Conservation (phyloP, 2,888 invertebrate species). For the Eledone cirrhosa region DNA sequence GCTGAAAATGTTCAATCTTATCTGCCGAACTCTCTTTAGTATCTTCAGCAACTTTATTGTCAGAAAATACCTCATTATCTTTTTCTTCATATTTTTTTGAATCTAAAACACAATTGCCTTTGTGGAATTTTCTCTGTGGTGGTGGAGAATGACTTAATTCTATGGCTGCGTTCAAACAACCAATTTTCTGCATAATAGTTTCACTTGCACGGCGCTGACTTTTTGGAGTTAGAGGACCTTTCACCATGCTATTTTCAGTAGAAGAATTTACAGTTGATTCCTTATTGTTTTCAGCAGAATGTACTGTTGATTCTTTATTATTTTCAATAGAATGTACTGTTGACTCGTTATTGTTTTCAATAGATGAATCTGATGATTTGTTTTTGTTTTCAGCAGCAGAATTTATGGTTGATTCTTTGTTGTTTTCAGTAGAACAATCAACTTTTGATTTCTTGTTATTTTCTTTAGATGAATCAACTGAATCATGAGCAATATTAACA, state of each 20-base stretch:
- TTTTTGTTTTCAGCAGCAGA: no score
- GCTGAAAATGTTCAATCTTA: not conserved
- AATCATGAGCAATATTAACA: no score
- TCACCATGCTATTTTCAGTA: not conserved
- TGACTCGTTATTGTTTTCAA: no score
- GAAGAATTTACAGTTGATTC: not conserved
- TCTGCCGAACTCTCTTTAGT: not conserved
- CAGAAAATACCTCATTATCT: slow-evolving; percentile 4
- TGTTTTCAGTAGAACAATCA: not conserved
- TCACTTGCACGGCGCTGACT: slow-evolving; percentile 18
- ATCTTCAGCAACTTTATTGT: slow-evolving; percentile 11
- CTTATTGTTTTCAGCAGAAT: not conserved
- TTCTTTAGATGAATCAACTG: no score
- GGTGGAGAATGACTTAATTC: slow-evolving; percentile 15
- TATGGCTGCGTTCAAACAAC: slow-evolving; percentile 16
- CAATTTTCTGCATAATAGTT: slow-evolving; percentile 23
- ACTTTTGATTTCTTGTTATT: no score
- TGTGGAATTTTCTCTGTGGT: not conserved
- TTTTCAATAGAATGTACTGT: no score
- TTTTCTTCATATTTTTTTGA: not conserved
- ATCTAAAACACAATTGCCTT: slow-evolving; percentile 13
- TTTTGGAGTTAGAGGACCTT: slow-evolving; percentile 5
- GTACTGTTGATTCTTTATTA: no score
- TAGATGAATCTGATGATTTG: no score
- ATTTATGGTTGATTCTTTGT: no score